Conservation (phyloP, 2,888 invertebrate species). For the Homarus gammarus region DNA sequence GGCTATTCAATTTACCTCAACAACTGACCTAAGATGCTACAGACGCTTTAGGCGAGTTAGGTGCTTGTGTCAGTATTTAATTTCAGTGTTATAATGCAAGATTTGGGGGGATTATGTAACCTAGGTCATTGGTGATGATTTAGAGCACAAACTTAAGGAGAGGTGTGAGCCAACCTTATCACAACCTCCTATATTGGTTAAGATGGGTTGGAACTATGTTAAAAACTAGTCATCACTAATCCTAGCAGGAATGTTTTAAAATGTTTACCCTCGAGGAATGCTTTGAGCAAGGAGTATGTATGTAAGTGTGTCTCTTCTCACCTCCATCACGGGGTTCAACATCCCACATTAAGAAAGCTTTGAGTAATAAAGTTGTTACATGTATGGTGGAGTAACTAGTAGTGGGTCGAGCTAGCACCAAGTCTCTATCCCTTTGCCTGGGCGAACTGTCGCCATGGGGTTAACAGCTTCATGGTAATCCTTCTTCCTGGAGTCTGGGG, state of each 20-base stretch:
- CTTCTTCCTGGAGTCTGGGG: not conserved
- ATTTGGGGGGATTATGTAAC: not conserved
- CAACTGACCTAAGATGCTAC: no score
- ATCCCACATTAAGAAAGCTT: not conserved
- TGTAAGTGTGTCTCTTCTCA: not conserved
- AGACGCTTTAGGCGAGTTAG: no score
- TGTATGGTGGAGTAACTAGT: not conserved
- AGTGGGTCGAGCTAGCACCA: conserved; percentile 30
- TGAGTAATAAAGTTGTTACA: not conserved
- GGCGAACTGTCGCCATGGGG: conserved; percentile 6
- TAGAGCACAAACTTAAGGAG: not conserved
- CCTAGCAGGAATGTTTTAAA: not conserved
- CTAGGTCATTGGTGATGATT: not conserved
- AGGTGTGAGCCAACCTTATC: not conserved
- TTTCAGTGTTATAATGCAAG: not conserved
- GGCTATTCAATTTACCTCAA: no score
- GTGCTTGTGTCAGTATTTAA: not conserved
- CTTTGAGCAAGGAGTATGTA: conserved; percentile 38
- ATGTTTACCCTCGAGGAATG: conserved; percentile 6
- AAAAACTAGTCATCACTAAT: not conserved
- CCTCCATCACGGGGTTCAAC: not conserved
- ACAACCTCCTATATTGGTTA: not conserved
- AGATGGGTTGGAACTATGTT: not conserved
- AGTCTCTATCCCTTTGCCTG: conserved; percentile 31
- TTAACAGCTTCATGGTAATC: conserved; percentile 20